Base-by-base conservation (phyloP, 2,888 invertebrate species). In the Sympetrum striolatum region DNA sequence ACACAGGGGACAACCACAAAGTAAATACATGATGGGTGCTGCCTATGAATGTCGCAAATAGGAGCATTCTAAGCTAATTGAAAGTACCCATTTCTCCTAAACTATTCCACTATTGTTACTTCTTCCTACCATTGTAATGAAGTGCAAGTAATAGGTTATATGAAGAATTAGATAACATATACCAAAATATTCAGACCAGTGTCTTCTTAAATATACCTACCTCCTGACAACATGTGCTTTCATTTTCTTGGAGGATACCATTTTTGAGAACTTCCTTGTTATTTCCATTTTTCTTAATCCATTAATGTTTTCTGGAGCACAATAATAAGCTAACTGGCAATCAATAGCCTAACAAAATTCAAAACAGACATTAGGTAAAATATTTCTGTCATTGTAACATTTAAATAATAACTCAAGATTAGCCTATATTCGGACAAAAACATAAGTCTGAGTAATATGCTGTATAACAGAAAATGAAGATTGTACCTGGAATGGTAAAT, bases 401-500 rank as follows among this genome's bases (percentile, higher is more conserved):
- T 60, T 22, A 60, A 60, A 60, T 18, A 18, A 12, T 53, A 53
- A 53, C 15, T 53, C 1, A 53, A 31, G 10, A 2, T 31, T 31
- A 15, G 15, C 73, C 14, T 31, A 14, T 73, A 31, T 3, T 1
- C 25, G 31, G 22, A 31, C 6, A 73, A 73, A 14, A 31, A 31
- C 8, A 31, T 44, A 12, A 48, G 44, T n/a, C 10, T 10, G 35
- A 58, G 1, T 31, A 5, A 58, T 22, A 73, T 14, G 15, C 12
- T 22, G 14, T 25, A 22, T 35, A 6, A 58, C 8, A 82, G n/a
- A 53, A 58, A 14, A 81, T 25, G 53, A 8, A 53, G 12, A 35
- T 12, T 37, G 22, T 86, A 86, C 86, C 86, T 86, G 86, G 15
- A 86, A 86, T 10, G 86, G 86, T 86, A 86, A n/a, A n/a, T 86